Evolutionary conservation across 2,113 vertebrate species (phyloP), one percentile per base, ranked within the genome.

Genomic region (Propithecus coquereli): DNA sequence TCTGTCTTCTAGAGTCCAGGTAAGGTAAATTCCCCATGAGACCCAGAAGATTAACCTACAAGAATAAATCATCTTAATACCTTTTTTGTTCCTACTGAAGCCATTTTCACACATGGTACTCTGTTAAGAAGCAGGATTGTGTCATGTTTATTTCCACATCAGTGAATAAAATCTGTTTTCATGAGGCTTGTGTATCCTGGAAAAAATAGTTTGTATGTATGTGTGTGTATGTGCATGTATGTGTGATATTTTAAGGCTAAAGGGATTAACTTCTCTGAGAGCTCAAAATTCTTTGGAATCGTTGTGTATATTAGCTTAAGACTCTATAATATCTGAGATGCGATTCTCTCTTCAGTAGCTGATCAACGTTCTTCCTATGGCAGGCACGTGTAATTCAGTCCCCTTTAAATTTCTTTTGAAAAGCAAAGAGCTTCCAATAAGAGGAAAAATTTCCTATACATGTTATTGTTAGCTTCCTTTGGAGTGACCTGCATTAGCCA

Each of bases 11-110:
- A 54, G 47, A 83, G 45, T 61, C 66, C 50, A 90, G 50, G 54
- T 54, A 71, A 20, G 5, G 14, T 25, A 94, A 83, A 70, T 1
- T 30, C 68, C 66, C 34, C 8, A 10, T 43, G 63, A 97, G 86
- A 73, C 37, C 89, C 50, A 71, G 81, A 97, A 97, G 92, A 90
- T 86, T 96, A 96, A 95, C 71, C 61, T 32, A 34, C 2, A 96
- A 68, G 81, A 92, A 52, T 86, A 97, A 84, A 80, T 90, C 25
- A 37, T 54, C 80, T 73, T 50, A 97, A 96, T 84, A 61, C 34
- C 34, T 81, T 66, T 86, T 54, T 86, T 97, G 92, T 97, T 98
- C 79, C 93, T 96, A 83, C 61, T 45, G 86, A 98, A 95, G 93
- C 34, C 54, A 73, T 95, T 98, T 97, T 95, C 54, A 63, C 43